A percentile compares a stretch with the other conserved stretches of the same genome.
phyloP scores from a whole-genome alignment of 2,797 vertebrate genomes.

The Pogoniulus pusillus region DNA sequence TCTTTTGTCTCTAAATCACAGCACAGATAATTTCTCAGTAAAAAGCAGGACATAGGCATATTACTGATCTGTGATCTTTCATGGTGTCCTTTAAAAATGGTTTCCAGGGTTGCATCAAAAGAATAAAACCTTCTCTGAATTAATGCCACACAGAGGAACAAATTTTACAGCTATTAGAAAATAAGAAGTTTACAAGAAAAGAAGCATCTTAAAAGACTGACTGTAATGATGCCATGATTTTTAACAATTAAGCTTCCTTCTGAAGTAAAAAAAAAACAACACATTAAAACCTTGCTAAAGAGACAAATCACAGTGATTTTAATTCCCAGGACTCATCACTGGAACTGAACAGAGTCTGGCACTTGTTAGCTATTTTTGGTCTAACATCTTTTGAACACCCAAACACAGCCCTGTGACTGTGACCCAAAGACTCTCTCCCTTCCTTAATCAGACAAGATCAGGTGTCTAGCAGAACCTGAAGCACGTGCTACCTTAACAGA shows the following conservation, averaged over 20 bases:
- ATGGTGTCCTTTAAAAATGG: neutral
- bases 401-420: neutral
- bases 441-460: neutral
- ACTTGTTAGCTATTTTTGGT: neutral
- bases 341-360: neutral
- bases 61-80: neutral
- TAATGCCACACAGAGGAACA: neutral
- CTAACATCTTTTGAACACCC: neutral
- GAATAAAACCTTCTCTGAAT: neutral
- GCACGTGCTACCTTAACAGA: neutral
- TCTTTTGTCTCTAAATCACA: neutral
- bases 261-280: neutral
- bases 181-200: neutral
- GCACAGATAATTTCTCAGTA: neutral
- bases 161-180: neutral
- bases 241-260: constrained; percentile 71
- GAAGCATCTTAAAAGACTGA: neutral
- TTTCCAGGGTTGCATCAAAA: neutral
- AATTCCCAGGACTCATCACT: neutral
- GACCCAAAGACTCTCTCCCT: neutral
- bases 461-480: neutral
- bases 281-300: neutral
- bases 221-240: neutral
- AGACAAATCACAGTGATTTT: neutral
- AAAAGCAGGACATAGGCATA: neutral